These are phyloP conservation scores for Tachina grossa DNA, from an alignment of 2,888 invertebrate species.

Conservation along the genomic window DNA sequence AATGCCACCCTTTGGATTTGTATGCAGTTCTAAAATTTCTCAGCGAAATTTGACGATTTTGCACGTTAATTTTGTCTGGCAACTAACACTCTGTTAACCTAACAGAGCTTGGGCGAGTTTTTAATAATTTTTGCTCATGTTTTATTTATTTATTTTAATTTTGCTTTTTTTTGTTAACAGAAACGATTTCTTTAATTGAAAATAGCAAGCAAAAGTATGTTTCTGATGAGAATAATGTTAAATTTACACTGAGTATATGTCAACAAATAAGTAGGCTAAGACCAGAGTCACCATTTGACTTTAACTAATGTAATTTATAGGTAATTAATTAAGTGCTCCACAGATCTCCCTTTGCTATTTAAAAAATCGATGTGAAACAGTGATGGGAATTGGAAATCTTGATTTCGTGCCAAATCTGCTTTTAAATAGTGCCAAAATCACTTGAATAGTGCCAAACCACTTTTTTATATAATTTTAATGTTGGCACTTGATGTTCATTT, in stretches of 20 bases:
- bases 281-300: not conserved
- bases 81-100: conserved; percentile 36
- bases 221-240: not conserved
- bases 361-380: too few relatives aligned
- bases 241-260: not conserved
- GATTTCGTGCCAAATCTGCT: too few relatives aligned
- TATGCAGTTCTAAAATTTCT: too few relatives aligned
- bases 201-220: not conserved
- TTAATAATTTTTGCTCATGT: not conserved
- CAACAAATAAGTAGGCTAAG: conserved; percentile 12
- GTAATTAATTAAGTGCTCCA: too few relatives aligned
- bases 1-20: too few relatives aligned
- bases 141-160: not conserved
- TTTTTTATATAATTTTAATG: too few relatives aligned
- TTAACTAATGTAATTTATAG: not conserved
- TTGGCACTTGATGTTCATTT: too few relatives aligned
- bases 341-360: too few relatives aligned
- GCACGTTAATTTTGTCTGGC: not conserved
- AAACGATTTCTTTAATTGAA: conserved; percentile 5
- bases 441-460: too few relatives aligned
- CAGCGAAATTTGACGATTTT: not conserved
- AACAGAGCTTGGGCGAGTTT: conserved; percentile 45
- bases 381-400: too few relatives aligned
- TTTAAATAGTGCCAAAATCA: too few relatives aligned
- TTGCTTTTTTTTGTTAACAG: conserved; percentile 1